Conservation (phyloP, 2,797 vertebrate species). For the Salarias fasciatus region DNA sequence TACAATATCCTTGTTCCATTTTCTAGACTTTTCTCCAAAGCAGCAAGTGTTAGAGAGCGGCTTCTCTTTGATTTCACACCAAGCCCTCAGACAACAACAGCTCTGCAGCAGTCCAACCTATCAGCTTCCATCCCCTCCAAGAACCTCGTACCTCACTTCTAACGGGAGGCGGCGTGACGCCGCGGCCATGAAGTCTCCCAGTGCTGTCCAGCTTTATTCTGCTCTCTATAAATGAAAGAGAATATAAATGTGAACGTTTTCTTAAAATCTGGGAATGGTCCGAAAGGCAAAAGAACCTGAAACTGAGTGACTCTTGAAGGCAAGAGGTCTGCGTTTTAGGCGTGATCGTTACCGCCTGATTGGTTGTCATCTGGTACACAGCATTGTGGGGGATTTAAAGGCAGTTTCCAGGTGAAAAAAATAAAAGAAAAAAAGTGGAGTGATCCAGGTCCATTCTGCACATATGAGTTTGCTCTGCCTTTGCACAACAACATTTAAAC, state of each 20-base stretch:
- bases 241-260: slow-evolving; percentile 53
- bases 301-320: slow-evolving; percentile 10
- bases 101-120: slow-evolving; percentile 45
- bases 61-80: slow-evolving; percentile 59
- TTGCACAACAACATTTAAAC: slow-evolving; percentile 18
- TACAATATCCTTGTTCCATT: slow-evolving; percentile 41
- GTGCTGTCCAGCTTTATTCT: slow-evolving; percentile 39
- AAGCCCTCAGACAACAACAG: slow-evolving; percentile 49
- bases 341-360: neutral
- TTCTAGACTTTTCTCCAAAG: slow-evolving; percentile 55
- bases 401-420: slow-evolving; percentile 17
- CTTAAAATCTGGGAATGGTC: slow-evolving; percentile 30
- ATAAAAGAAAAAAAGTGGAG: no score
- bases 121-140: slow-evolving; percentile 36
- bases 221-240: slow-evolving; percentile 52
- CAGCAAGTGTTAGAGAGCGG: slow-evolving; percentile 35
- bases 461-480: slow-evolving; percentile 21
- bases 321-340: slow-evolving; percentile 9
- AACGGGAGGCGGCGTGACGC: slow-evolving; percentile 43
- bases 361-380: slow-evolving; percentile 5
- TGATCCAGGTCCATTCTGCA: slow-evolving; percentile 15
- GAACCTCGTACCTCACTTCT: slow-evolving; percentile 45
- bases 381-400: slow-evolving; percentile 15
- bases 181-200: slow-evolving; percentile 27
- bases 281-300: slow-evolving; percentile 30